phyloP scores from a whole-genome alignment of 1,140 invertebrate genomes.

The Sarcophaga peregrina region DNA sequence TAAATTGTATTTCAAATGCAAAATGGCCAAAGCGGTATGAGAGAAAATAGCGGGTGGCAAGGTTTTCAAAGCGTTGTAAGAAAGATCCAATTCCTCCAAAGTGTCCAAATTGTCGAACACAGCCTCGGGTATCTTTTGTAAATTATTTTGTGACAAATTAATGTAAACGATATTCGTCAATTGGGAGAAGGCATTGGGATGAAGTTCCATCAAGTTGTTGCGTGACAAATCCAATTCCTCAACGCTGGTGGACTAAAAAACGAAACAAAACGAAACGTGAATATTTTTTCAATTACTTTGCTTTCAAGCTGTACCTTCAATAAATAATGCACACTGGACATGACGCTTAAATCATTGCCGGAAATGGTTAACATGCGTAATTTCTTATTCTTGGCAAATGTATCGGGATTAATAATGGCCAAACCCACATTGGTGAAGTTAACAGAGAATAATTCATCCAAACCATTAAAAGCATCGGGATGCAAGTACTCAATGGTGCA shows the following conservation, averaged over 20 bases:
- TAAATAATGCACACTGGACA: slow-evolving; percentile 59
- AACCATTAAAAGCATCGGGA: slow-evolving; percentile 73
- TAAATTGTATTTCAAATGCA: slow-evolving; percentile 72
- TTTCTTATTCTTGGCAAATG: slow-evolving; percentile 74
- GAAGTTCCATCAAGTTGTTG: slow-evolving; percentile 73
- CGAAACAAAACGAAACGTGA: slow-evolving; percentile 19
- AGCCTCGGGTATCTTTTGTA: slow-evolving; percentile 72
- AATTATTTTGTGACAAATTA: slow-evolving; percentile 73
- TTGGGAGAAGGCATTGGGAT: slow-evolving; percentile 71
- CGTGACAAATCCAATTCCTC: slow-evolving; percentile 76
- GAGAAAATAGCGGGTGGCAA: slow-evolving; percentile 73
- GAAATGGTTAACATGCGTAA: slow-evolving; percentile 74
- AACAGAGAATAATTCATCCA: slow-evolving; percentile 73
- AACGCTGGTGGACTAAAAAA: slow-evolving; percentile 69
- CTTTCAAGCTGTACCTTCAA: slow-evolving; percentile 58
- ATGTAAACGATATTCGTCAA: slow-evolving; percentile 74
- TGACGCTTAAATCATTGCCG: slow-evolving; percentile 72
- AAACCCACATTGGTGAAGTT: slow-evolving; percentile 76
- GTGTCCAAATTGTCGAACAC: slow-evolving; percentile 71
- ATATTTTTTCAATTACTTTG: no score
- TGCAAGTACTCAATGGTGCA: slow-evolving; percentile 70
- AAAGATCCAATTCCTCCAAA: slow-evolving; percentile 76
- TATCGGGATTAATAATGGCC: slow-evolving; percentile 73
- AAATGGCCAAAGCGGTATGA: slow-evolving; percentile 71
- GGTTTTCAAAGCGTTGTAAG: slow-evolving; percentile 72